Conservation (phyloP, 2,888 invertebrate species). For the Monoplex corrugatus region DNA sequence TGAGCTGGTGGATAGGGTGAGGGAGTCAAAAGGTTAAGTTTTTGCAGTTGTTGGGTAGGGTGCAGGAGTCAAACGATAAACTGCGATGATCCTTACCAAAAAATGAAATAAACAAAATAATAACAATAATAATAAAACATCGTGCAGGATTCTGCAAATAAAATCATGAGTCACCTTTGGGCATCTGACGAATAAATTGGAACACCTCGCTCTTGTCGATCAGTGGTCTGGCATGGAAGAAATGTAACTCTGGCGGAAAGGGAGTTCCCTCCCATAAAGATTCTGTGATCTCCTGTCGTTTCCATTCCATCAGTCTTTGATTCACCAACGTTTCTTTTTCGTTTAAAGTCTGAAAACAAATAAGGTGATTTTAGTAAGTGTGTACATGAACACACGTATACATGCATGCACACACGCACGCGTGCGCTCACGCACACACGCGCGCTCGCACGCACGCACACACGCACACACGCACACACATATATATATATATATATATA, state of each 20-base stretch:
- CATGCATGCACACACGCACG: too few species aligned
- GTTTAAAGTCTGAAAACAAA: background rate
- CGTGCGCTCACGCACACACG: too few species aligned
- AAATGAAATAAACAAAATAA: too few species aligned
- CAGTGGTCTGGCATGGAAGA: conserved; percentile 57
- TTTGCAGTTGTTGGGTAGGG: too few species aligned
- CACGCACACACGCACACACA: too few species aligned
- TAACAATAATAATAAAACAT: background rate
- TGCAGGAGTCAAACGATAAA: background rate
- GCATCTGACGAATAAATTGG: conserved; percentile 60
- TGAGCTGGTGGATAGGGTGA: too few species aligned
- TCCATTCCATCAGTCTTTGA: conserved; percentile 39
- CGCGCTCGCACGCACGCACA: too few species aligned
- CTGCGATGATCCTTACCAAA: background rate
- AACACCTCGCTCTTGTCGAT: conserved; percentile 60
- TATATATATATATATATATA: background rate
- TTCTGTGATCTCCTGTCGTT: conserved; percentile 26
- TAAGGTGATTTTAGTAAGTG: background rate
- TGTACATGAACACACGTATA: too few species aligned
- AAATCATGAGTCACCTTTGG: conserved; percentile 59
- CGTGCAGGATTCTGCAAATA: background rate
- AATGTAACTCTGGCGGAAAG: conserved; percentile 63
- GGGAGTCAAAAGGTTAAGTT: too few species aligned
- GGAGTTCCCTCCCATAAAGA: conserved; percentile 54
- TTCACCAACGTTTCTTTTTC: conserved; percentile 41